These are phyloP conservation scores for Erythrolamprus reginae DNA, from an alignment of 2,113 vertebrate species.

Conservation along the genomic window DNA sequence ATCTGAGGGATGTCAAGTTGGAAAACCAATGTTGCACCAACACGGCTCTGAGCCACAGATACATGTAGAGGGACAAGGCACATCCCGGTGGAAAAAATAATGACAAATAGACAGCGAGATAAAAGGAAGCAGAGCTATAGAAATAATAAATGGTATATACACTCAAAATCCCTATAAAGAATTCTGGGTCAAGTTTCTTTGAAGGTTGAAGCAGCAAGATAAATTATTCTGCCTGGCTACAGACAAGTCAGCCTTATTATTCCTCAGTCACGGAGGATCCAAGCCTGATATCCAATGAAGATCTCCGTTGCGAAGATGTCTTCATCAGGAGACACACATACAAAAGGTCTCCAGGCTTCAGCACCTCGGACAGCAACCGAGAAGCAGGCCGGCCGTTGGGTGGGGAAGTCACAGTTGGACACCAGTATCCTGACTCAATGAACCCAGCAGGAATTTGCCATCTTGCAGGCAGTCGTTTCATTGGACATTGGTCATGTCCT, in stretches of 20 bases:
- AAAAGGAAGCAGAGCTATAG: not conserved
- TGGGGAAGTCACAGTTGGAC: not conserved
- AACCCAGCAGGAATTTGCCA: not conserved
- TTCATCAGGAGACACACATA: not conserved
- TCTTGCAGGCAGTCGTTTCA: not conserved
- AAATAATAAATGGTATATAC: not conserved
- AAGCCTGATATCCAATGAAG: not conserved
- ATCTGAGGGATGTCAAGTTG: not conserved
- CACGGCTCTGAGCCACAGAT: not conserved
- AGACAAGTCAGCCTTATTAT: not conserved
- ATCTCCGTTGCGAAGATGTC: not conserved
- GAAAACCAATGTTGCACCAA: not conserved
- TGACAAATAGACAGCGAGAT: not conserved
- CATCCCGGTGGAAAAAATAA: not conserved
- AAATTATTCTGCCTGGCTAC: not conserved
- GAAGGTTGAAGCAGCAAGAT: not conserved
- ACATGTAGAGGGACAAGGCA: not conserved
- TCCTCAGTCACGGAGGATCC: not conserved
- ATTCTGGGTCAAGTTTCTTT: not conserved
- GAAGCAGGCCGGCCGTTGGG: not conserved
- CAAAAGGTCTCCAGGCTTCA: not conserved
- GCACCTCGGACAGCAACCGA: not conserved
- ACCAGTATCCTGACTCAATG: not conserved
- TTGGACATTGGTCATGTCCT: not conserved
- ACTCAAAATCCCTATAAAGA: not conserved